Evolutionary conservation across 92 coral and sea anemone species (phyloP).

Genomic region (Bergia puertoricense): DNA sequence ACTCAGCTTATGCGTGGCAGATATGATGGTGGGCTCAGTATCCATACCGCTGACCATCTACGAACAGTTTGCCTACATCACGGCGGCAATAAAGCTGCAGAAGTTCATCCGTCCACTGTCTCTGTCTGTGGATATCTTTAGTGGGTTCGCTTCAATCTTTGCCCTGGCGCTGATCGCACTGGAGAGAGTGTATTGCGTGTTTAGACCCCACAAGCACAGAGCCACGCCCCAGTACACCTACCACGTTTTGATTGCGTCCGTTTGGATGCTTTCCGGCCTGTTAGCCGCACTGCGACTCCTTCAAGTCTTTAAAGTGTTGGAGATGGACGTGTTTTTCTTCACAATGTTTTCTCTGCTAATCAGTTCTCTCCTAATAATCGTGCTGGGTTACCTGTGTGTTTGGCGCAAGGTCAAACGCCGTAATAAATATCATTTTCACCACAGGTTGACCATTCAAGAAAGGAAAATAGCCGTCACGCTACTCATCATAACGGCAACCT

Average conservation of each 20-base stretch:
- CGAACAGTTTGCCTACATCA: conserved; percentile 62
- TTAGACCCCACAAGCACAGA: conserved; percentile 74
- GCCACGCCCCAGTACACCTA: conserved; percentile 55
- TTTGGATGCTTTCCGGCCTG: conserved; percentile 74
- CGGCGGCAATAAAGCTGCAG: conserved; percentile 7
- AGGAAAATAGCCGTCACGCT: conserved; percentile 76
- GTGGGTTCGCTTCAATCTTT: conserved; percentile 81
- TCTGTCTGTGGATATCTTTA: conserved; percentile 73
- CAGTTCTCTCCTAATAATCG: conserved; percentile 59
- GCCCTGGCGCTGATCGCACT: conserved; percentile 80
- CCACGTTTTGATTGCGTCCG: conserved; percentile 61
- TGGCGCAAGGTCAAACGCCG: conserved; percentile 78
- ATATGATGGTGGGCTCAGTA: conserved; percentile 79
- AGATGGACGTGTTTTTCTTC: conserved; percentile 55
- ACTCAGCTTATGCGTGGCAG: conserved; percentile 86
- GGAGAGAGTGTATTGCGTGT: conserved; percentile 74
- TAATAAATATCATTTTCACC: conserved; percentile 55
- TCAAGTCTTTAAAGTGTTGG: conserved; percentile 41
- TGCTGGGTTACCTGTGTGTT: conserved; percentile 65
- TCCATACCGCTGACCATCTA: conserved; percentile 82
- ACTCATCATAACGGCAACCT: conserved; percentile 69
- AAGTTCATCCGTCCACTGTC: conserved; percentile 55
- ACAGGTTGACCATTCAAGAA: conserved; percentile 71
- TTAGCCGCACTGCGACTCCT: conserved; percentile 64
- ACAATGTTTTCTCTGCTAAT: conserved; percentile 64